Evolutionary conservation across 1,140 invertebrate genomes (phyloP).

Genomic region (Oppia nitens): DNA sequence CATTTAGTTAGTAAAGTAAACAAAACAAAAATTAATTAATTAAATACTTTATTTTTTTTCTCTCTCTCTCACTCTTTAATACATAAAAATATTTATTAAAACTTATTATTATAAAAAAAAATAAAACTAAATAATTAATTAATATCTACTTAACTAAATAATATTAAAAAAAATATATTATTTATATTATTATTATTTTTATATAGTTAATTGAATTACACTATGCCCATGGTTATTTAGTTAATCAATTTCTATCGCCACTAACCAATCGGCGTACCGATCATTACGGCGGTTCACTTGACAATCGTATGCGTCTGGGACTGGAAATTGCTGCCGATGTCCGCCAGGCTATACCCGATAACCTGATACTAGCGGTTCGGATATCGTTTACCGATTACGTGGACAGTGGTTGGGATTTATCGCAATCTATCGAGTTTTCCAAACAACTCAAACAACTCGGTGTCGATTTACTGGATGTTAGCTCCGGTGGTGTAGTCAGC

Average conservation of each 20-base stretch:
- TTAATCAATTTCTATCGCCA: background rate
- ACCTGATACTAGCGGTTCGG: background rate
- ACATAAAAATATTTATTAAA: too few relatives aligned
- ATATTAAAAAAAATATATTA: too few relatives aligned
- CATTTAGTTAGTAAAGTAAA: too few relatives aligned
- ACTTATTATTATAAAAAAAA: too few relatives aligned
- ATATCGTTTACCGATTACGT: constrained; percentile 3
- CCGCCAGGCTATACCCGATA: background rate
- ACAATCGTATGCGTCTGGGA: background rate
- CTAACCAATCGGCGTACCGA: background rate
- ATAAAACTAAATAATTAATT: too few relatives aligned
- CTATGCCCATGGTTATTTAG: background rate
- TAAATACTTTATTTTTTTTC: background rate
- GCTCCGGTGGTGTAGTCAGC: background rate
- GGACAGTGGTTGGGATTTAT: constrained; percentile 1
- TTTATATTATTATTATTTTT: background rate
- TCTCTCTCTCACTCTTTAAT: too few relatives aligned
- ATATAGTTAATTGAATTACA: background rate
- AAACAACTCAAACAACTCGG: background rate
- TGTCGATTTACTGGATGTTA: background rate
- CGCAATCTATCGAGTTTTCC: constrained; percentile 1
- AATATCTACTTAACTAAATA: background rate
- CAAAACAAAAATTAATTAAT: too few relatives aligned
- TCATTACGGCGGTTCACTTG: background rate
- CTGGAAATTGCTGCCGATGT: background rate